A percentile compares a stretch with the other conserved stretches of the same genome.
phyloP scores from a whole-genome alignment of 2,888 invertebrate genomes.

The Melipona bicolor region DNA sequence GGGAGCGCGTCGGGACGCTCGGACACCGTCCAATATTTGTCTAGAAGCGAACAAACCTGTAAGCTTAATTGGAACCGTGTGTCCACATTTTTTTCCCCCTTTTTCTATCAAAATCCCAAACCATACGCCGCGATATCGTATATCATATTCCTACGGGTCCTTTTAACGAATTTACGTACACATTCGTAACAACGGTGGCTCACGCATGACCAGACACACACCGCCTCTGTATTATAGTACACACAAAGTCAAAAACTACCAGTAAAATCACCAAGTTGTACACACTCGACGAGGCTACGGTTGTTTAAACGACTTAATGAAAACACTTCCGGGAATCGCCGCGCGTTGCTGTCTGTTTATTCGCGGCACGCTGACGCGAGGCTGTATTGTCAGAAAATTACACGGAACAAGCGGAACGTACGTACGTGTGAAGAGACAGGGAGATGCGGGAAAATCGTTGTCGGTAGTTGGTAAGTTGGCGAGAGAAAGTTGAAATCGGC shows the following conservation, averaged over 20 bases:
- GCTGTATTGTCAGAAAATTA: conserved; percentile 13
- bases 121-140: conserved; percentile 48
- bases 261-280: conserved; percentile 34
- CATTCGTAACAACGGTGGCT: conserved; percentile 21
- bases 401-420: background rate
- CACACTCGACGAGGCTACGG: conserved; percentile 1
- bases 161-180: conserved; percentile 50
- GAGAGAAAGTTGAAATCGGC: conserved; percentile 8
- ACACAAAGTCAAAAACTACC: background rate
- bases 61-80: conserved; percentile 67
- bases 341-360: conserved; percentile 25
- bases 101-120: conserved; percentile 47
- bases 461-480: background rate
- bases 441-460: background rate
- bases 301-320: conserved; percentile 30
- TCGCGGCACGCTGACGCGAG: background rate
- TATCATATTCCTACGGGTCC: conserved; percentile 53
- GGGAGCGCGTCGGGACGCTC: conserved; percentile 43
- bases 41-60: conserved; percentile 56
- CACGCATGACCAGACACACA: conserved; percentile 6
- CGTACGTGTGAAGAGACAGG: background rate
- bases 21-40: conserved; percentile 64
- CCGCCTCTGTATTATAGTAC: background rate
- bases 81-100: conserved; percentile 39
- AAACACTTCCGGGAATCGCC: conserved; percentile 27